Evolutionary conservation across 2,797 vertebrate genomes (phyloP).

Genomic region (Parauchenoglanis ngamensis): DNA sequence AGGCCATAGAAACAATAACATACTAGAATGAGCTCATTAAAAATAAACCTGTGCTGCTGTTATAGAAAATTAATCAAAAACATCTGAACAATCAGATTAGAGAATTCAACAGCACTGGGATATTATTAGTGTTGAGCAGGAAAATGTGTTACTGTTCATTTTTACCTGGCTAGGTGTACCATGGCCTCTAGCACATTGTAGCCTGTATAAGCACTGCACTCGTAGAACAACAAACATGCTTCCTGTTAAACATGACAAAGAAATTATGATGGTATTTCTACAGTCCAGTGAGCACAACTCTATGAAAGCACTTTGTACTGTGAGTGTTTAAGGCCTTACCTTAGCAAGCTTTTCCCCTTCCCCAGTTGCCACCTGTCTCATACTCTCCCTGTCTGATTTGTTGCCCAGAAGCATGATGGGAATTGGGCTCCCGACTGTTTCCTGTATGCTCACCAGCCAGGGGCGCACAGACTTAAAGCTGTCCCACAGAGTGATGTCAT

Average conservation of each 20-base stretch:
- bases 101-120: neutral
- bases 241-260: constrained; percentile 70
- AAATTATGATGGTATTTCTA: neutral
- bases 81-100: neutral
- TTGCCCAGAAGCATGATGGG: constrained; percentile 88
- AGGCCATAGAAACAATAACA: neutral
- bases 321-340: constrained; percentile 67
- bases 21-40: neutral
- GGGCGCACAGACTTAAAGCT: constrained; percentile 83
- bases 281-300: neutral
- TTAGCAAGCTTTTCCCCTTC: constrained; percentile 83
- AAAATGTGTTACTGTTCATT: neutral
- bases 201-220: constrained; percentile 88
- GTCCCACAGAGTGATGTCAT: constrained; percentile 84
- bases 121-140: neutral
- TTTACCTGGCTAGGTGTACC: constrained; percentile 85
- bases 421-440: constrained; percentile 81
- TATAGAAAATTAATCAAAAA: neutral
- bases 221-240: constrained; percentile 84
- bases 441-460: constrained; percentile 88
- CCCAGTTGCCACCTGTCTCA: constrained; percentile 81
- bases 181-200: constrained; percentile 80
- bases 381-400: constrained; percentile 85
- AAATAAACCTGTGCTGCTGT: neutral
- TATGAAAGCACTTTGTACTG: neutral